Conservation (phyloP, 2,797 vertebrate species). For the Pangasius djambal region DNA sequence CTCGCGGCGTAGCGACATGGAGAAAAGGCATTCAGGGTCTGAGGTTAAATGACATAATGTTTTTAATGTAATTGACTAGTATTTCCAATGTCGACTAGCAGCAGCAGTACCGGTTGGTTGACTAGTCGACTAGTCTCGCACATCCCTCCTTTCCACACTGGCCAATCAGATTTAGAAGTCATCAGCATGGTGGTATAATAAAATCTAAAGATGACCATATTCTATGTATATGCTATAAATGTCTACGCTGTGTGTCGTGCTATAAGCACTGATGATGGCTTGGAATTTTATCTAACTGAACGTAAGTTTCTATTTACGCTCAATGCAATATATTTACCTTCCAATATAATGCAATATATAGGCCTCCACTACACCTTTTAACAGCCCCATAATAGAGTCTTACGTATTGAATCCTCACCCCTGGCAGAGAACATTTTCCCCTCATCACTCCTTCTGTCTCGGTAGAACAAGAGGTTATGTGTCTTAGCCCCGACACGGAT, state of each 20-base stretch:
- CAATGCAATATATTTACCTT: conserved; percentile 10
- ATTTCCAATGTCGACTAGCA: too few relatives aligned
- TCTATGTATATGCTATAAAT: neutral
- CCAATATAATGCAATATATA: neutral
- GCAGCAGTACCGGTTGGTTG: too few relatives aligned
- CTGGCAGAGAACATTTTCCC: conserved; percentile 45
- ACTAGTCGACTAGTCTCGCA: too few relatives aligned
- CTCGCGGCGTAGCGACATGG: too few relatives aligned
- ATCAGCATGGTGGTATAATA: neutral
- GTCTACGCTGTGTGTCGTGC: neutral
- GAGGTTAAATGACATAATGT: too few relatives aligned
- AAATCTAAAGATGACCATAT: neutral
- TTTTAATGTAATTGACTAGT: too few relatives aligned
- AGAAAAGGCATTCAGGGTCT: too few relatives aligned
- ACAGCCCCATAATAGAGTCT: conserved; percentile 52
- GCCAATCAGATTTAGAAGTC: conserved; percentile 6
- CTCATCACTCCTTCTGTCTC: conserved; percentile 54
- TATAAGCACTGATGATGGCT: too few relatives aligned
- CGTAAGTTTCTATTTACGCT: neutral
- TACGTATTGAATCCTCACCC: conserved; percentile 50
- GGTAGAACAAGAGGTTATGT: conserved; percentile 53
- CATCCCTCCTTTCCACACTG: too few relatives aligned
- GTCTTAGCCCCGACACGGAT: conserved; percentile 54
- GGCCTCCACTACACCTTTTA: conserved; percentile 27
- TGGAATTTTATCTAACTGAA: neutral